Evolutionary conservation across 2,113 vertebrate species (phyloP), one percentile per base, ranked within the genome.

Genomic region (Naja naja): DNA sequence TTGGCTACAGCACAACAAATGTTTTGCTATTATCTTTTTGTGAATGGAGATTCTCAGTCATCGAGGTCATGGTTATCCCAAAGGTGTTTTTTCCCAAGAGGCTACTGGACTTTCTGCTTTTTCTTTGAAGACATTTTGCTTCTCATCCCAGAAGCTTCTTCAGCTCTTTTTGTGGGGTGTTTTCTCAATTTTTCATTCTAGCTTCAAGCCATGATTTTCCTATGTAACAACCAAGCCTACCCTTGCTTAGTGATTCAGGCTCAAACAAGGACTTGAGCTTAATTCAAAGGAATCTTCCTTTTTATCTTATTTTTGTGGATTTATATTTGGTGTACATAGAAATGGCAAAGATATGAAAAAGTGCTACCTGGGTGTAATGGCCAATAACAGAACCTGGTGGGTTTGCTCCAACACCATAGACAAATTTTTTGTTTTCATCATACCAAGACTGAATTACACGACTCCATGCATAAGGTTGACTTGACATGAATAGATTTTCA

Each of bases 401-500:
- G 56, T 55, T 94, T 39, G 94, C 39, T 87, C 97, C 97, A 88
- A 16, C 1, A 7, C 95, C 95, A 25, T 94, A 96, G 16, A 8
- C 14, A 91, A 97, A 97, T 34, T 94, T 0, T 0, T 39, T 12
- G 14, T 3, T 10, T 49, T 97, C 97, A 0, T 95, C 43, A 16
- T 90, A 94, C 96, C 96, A 97, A 10, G 0, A 90, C 92, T 97
- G 95, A 90, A 96, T 91, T 27, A 92, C 95, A 0, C 3, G 1
- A 69, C 92, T n/a, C 97, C 97, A 97, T 3, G 64, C 0, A 4
- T 25, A 3, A 49, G 95, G 93, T 1, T 90, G 85, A 93, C 85
- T 93, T 53, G 97, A 94, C 95, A 96, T 96, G 20, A 54, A 97
- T 30, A 96, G 91, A 93, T 97, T 97, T 91, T 97, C 97, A 56